Evolutionary conservation across 2,113 vertebrate species (phyloP).

Genomic region (Pitta sordida): DNA sequence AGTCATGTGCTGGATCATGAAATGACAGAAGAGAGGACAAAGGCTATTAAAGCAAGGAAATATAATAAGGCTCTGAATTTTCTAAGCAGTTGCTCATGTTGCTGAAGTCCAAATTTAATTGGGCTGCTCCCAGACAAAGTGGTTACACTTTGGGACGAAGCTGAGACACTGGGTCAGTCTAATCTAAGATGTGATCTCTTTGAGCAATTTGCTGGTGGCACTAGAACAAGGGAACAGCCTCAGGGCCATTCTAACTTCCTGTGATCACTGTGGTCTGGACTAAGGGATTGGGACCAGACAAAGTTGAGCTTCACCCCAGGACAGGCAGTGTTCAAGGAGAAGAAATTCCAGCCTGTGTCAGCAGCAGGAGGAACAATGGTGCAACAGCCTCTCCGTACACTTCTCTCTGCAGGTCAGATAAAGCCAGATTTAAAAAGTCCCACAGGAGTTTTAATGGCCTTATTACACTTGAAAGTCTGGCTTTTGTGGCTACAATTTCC

Average conservation of each 20-base stretch:
- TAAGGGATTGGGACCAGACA: neutral
- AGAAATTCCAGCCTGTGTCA: neutral
- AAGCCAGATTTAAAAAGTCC: neutral
- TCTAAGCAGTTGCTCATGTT: neutral
- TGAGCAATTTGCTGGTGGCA: neutral
- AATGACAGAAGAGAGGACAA: neutral
- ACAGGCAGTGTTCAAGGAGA: neutral
- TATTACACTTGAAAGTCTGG: neutral
- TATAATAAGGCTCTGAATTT: neutral
- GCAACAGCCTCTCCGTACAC: neutral
- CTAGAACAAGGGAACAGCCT: neutral
- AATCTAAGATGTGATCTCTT: neutral
- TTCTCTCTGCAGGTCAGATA: neutral
- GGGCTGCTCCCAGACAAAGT: neutral
- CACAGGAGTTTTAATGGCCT: neutral
- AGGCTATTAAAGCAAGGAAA: neutral
- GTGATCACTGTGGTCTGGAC: slow-evolving; percentile 15
- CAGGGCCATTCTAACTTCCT: neutral
- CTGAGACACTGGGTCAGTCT: neutral
- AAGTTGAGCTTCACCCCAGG: neutral
- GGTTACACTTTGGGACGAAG: neutral
- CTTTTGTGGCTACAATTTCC: neutral
- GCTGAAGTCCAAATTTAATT: neutral
- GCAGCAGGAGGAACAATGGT: neutral
- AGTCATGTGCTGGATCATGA: neutral